phyloP scores from a whole-genome alignment of 2,797 vertebrate species.

The Aselliscus stoliczkanus region DNA sequence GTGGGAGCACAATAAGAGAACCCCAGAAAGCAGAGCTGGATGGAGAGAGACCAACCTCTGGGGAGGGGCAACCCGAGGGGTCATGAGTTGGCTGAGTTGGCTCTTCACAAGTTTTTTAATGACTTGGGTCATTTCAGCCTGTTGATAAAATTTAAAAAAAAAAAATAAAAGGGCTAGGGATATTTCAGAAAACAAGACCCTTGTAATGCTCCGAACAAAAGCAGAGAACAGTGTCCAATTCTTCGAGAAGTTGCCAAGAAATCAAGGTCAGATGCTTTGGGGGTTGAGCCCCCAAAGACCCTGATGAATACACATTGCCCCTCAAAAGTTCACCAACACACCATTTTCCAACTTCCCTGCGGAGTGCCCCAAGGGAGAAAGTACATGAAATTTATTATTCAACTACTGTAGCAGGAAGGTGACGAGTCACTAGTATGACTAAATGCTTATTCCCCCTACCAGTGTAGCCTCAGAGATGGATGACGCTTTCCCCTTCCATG shows the following conservation, averaged over 20 bases:
- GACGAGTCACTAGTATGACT: neutral
- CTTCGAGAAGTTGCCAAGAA: conserved; percentile 15
- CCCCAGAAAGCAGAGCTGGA: neutral
- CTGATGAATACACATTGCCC: neutral
- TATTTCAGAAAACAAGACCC: conserved; percentile 70
- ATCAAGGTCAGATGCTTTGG: neutral
- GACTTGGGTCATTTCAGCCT: neutral
- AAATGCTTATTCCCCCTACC: neutral
- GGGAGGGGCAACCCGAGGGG: neutral
- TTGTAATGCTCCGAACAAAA: conserved; percentile 59
- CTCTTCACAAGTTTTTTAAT: neutral
- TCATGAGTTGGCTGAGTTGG: neutral
- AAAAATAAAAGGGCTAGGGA: conserved; percentile 15
- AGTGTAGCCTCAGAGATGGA: neutral
- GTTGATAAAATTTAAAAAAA: neutral
- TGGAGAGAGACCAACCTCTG: neutral
- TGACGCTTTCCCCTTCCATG: accelerated
- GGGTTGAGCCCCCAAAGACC: neutral
- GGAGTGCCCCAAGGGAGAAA: neutral
- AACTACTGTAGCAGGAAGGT: neutral
- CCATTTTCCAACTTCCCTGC: neutral
- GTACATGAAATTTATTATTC: neutral
- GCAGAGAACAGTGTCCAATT: neutral
- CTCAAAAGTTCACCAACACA: neutral
- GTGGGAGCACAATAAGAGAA: neutral